These are phyloP conservation scores for Ceratosolen fusciceps DNA, from an alignment of 1,140 invertebrate genomes.

Conservation along the genomic window DNA sequence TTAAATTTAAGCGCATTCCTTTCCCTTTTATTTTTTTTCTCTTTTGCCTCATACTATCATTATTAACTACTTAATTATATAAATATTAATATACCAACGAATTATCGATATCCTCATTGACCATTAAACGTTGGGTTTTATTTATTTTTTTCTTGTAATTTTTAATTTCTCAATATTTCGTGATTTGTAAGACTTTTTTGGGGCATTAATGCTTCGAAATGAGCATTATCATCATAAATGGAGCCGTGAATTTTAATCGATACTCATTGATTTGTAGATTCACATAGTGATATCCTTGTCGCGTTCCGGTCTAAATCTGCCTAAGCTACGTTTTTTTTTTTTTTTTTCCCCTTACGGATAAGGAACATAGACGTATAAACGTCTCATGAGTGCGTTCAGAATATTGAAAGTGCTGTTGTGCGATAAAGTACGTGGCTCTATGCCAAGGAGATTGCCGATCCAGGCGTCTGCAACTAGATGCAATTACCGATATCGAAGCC, in stretches of 20 bases:
- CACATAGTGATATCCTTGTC: slow-evolving; percentile 20
- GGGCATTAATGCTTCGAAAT: neutral
- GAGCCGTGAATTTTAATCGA: slow-evolving; percentile 7
- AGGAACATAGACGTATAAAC: neutral
- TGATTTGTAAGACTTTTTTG: neutral
- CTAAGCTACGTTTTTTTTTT: neutral
- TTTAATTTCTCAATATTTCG: neutral
- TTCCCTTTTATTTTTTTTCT: too few species aligned
- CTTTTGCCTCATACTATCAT: too few species aligned
- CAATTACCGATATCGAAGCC: slow-evolving; percentile 38
- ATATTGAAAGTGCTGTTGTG: slow-evolving; percentile 12
- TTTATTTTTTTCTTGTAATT: neutral
- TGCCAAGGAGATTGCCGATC: slow-evolving; percentile 19
- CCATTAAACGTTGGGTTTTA: neutral
- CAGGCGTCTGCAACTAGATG: slow-evolving; percentile 25
- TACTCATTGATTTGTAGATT: slow-evolving; percentile 13
- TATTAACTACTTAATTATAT: neutral
- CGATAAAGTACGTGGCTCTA: slow-evolving; percentile 19
- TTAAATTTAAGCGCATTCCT: too few species aligned
- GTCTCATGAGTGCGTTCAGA: neutral
- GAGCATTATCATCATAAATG: neutral
- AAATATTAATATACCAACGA: neutral
- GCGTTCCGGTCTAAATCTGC: slow-evolving; percentile 37
- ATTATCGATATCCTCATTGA: neutral
- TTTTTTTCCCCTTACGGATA: neutral